A percentile compares a stretch with the other conserved stretches of the same genome.
Evolutionary conservation across 2,113 vertebrate species (phyloP).

Genomic region (Irena cyanogastra): DNA sequence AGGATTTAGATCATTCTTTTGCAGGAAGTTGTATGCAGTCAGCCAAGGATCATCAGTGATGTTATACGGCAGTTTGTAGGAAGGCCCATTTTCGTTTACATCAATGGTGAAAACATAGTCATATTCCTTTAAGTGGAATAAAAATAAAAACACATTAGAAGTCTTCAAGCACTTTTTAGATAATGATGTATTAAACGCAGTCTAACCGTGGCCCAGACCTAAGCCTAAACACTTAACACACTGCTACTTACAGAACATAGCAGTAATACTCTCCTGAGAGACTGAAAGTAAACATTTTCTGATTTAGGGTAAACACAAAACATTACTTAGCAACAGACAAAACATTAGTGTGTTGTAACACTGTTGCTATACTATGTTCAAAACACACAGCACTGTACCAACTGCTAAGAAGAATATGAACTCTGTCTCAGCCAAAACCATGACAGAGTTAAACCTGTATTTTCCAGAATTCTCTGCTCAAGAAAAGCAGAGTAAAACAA

Average conservation of each 20-base stretch:
- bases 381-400: neutral
- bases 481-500: neutral
- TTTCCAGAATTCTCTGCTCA: neutral
- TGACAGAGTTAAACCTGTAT: neutral
- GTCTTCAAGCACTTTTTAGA: neutral
- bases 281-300: neutral
- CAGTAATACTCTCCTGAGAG: neutral
- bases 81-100: conserved; percentile 91
- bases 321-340: neutral
- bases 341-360: neutral
- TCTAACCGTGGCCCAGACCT: neutral
- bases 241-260: neutral
- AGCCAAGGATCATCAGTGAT: conserved; percentile 92
- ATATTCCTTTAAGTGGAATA: conserved; percentile 82
- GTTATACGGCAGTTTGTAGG: conserved; percentile 95
- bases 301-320: neutral
- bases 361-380: neutral
- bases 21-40: conserved; percentile 91
- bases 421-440: neutral
- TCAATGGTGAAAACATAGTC: conserved; percentile 97
- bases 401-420: neutral
- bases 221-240: neutral
- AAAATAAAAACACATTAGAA: neutral
- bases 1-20: conserved; percentile 92
- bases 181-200: neutral